Conservation (phyloP, 2,888 invertebrate species). For the Nomada flava region DNA sequence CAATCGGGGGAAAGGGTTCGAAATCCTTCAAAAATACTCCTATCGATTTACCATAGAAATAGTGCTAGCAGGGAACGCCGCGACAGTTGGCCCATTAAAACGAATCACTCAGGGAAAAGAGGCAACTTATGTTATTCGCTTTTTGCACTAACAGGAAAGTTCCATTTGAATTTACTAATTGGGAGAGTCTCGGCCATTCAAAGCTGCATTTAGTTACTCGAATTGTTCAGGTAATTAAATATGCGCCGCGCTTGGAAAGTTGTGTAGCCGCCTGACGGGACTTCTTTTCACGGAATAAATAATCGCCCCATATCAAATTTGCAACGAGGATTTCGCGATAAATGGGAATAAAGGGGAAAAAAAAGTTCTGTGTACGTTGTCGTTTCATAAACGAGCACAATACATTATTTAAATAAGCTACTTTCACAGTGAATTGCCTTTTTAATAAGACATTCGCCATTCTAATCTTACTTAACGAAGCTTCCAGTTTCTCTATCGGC, state of each 20-base stretch:
- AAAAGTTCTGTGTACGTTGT: neutral
- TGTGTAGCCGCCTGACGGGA: neutral
- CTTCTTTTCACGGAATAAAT: constrained; percentile 20
- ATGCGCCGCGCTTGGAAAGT: constrained; percentile 20
- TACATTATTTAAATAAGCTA: constrained; percentile 22
- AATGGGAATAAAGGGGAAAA: neutral
- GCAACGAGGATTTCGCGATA: neutral
- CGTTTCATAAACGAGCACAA: constrained; percentile 4
- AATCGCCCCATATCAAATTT: constrained; percentile 10
- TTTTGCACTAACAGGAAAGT: constrained; percentile 15
- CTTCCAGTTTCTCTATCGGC: neutral
- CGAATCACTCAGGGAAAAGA: neutral
- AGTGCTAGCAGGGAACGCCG: too few relatives aligned
- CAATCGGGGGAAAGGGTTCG: too few relatives aligned
- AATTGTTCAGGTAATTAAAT: constrained; percentile 34
- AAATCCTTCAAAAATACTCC: neutral
- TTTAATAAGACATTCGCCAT: constrained; percentile 10
- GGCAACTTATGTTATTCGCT: constrained; percentile 17
- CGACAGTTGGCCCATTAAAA: neutral
- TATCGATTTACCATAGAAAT: constrained; percentile 13
- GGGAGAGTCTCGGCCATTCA: constrained; percentile 17
- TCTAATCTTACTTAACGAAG: constrained; percentile 19
- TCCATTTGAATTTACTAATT: constrained; percentile 35
- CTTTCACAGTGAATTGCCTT: neutral
- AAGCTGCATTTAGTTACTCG: constrained; percentile 26